Evolutionary conservation across 37 sponge, comb jelly and placozoan genomes (phyloP).

Genomic region (Chondrosia reniformis): DNA sequence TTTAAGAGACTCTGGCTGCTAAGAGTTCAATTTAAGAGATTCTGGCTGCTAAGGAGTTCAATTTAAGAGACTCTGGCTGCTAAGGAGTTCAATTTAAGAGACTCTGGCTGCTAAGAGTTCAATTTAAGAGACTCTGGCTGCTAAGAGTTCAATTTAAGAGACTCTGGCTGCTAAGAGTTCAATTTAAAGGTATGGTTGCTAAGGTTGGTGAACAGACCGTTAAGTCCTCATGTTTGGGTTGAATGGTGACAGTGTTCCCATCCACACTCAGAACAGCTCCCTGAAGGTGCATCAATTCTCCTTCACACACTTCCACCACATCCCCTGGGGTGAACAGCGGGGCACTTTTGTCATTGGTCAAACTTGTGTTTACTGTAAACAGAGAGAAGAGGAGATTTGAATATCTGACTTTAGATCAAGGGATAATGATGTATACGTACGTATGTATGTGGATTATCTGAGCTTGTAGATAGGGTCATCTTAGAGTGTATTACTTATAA

Average conservation of each 20-base stretch:
- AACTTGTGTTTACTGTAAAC: conserved; percentile 10
- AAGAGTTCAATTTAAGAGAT: too few relatives aligned
- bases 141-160: too few relatives aligned
- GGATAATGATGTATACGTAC: not conserved
- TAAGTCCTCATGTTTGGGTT: conserved; percentile 91
- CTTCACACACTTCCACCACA: conserved; percentile 89
- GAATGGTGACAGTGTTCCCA: conserved; percentile 74
- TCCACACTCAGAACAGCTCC: conserved; percentile 83
- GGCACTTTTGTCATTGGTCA: conserved; percentile 6
- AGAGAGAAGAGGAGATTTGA: not conserved
- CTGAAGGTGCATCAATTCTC: conserved; percentile 83
- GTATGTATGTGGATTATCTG: not conserved
- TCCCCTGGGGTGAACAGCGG: conserved; percentile 79
- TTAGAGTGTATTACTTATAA: not conserved
- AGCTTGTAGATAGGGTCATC: too few relatives aligned
- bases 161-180: too few relatives aligned
- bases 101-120: too few relatives aligned
- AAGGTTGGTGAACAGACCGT: conserved; percentile 67
- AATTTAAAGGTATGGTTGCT: not conserved
- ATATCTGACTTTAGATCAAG: not conserved
- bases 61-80: too few relatives aligned
- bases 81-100: too few relatives aligned
- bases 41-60: too few relatives aligned
- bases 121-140: too few relatives aligned
- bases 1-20: too few relatives aligned